phyloP scores from a whole-genome alignment of 2,113 vertebrate genomes.

The Osmerus mordax region DNA sequence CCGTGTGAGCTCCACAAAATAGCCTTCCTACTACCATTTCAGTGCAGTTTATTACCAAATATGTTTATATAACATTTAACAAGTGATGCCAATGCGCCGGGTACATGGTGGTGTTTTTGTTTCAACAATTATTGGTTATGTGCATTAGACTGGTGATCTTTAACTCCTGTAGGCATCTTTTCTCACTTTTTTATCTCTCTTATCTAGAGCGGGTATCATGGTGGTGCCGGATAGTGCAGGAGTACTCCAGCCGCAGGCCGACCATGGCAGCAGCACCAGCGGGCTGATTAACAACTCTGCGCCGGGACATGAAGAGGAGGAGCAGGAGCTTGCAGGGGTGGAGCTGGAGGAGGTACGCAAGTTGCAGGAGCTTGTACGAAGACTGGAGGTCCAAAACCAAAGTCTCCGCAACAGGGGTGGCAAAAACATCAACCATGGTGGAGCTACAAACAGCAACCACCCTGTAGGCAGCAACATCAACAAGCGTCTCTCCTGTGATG shows the following conservation, averaged over 20 bases:
- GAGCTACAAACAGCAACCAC: slow-evolving; percentile 44
- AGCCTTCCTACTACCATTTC: no score
- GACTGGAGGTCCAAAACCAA: slow-evolving; percentile 86
- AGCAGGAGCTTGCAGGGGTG: slow-evolving; percentile 57
- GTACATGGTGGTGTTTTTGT: no score
- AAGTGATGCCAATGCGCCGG: no score
- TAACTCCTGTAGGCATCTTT: neutral
- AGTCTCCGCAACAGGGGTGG: slow-evolving; percentile 72
- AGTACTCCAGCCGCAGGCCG: slow-evolving; percentile 68
- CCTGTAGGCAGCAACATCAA: slow-evolving; percentile 44
- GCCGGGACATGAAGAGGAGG: slow-evolving; percentile 41
- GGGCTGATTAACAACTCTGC: slow-evolving; percentile 60
- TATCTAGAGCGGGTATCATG: slow-evolving; percentile 69
- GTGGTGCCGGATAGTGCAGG: slow-evolving; percentile 81
- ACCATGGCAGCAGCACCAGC: slow-evolving; percentile 56
- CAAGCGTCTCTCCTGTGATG: slow-evolving; percentile 56
- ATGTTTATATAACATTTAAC: neutral
- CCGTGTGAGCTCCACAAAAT: no score
- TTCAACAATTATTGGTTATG: no score
- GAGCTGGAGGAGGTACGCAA: slow-evolving; percentile 86
- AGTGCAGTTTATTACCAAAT: no score
- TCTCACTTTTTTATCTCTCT: neutral
- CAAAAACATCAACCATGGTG: slow-evolving; percentile 55
- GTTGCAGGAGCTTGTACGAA: slow-evolving; percentile 82
- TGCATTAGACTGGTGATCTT: neutral